Evolutionary conservation across 1,140 invertebrate genomes (phyloP), one percentile per base, ranked within the genome.

Genomic region (Pogonomyrmex barbatus): DNA sequence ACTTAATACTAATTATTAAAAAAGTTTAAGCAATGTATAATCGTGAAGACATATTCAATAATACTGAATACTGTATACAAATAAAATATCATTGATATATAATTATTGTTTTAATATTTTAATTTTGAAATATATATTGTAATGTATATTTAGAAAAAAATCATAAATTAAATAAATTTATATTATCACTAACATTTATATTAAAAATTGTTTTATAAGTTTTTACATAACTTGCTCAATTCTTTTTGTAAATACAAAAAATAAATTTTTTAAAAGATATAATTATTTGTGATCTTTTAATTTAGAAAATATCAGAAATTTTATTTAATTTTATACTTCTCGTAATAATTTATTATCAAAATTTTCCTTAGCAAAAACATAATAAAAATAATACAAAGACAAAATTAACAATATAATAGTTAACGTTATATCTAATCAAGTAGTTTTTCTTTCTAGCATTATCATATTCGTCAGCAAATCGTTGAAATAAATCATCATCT

Each of bases 401-500:
- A 78, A 14, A 67, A 3, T 14, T 39, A 50, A 52, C 42, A 78
- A 2, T 33, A 6, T 17, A 47, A 45, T 36, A 24, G 36, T 50
- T 65, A 17, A 9, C 3, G 24, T 50, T 30, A 12, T 33, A 33
- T 62, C 2, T 54, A 39, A 52, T 39, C 33, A 10, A 52, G 60
- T 56, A 24, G 42, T 36, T 24, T 62, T 54, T 70, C n/a, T 8
- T 30, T 24, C 24, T 0, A 79, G 12, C 30, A 17, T 60, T 47
- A 6, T 45, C 39, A 24, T n/a, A 65, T 42, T 33, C 4, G 39
- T 30, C 30, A 58, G 10, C 17, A 47, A 58, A 60, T 42, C 10
- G 30, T 58, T 0, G 14, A 62, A 77, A 89, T 60, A 89, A 88
- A 81, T 89, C 62, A 54, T 81, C 52, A 76, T 36, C 14, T 12